These are phyloP conservation scores for Apamea anceps DNA, from an alignment of 2,888 invertebrate species.

Conservation along the genomic window DNA sequence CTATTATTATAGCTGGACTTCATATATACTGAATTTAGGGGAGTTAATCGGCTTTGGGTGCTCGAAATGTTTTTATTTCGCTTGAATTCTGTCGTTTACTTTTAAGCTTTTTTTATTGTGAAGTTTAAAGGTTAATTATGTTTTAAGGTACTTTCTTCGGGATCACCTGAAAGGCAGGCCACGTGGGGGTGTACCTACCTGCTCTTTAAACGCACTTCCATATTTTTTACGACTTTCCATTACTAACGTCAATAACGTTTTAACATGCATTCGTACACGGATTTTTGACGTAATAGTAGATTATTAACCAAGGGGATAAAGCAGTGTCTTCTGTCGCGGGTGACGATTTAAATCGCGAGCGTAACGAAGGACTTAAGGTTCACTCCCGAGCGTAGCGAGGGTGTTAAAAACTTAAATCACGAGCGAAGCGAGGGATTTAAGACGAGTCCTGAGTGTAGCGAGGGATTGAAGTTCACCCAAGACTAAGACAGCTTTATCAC, in stretches of 20 bases:
- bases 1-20: constrained; percentile 47
- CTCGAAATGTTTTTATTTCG: constrained; percentile 28
- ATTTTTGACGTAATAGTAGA: constrained; percentile 12
- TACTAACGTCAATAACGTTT: constrained; percentile 25
- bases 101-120: constrained; percentile 28
- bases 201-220: neutral
- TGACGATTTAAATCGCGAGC: too few relatives aligned
- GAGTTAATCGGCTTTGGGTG: constrained; percentile 28
- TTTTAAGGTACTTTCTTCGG: neutral
- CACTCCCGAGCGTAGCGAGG: too few relatives aligned
- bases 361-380: too few relatives aligned
- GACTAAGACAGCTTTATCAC: too few relatives aligned
- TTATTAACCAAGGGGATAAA: too few relatives aligned
- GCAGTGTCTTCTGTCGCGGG: too few relatives aligned
- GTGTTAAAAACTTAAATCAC: too few relatives aligned
- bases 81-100: constrained; percentile 15
- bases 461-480: too few relatives aligned
- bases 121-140: constrained; percentile 6
- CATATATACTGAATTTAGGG: constrained; percentile 44
- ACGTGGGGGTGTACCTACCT: neutral
- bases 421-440: too few relatives aligned
- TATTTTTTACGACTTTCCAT: constrained; percentile 10
- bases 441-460: too few relatives aligned
- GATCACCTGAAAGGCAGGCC: neutral
- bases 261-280: constrained; percentile 23